Evolutionary conservation across 2,888 invertebrate genomes (phyloP), one percentile per base, ranked within the genome.

Genomic region (Chouioia cunea): DNA sequence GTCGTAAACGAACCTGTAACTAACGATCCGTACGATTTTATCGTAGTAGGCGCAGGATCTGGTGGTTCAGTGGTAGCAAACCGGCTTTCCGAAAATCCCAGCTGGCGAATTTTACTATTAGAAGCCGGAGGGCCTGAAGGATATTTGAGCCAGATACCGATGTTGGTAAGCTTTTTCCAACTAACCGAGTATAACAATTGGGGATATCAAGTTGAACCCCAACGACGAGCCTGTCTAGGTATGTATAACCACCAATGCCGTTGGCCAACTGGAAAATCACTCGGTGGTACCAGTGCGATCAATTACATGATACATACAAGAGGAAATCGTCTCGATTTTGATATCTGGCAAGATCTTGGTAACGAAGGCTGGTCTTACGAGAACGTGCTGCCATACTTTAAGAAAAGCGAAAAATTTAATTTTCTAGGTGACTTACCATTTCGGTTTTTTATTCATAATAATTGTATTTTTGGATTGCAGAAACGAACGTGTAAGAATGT

Each of bases 181-280:
- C 81, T 89, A 43, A 89, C 90, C 0, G 88, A 89, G 53, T 91
- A n/a, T n/a, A n/a, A 90, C 78, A 90, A 92, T 75, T 93, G 93
- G 93, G 90, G 90, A 57, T 93, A 92, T 83, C 88, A 88, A 56
- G 90, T 91, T 73, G 90, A 91, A 76, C 90, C 89, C 0, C 92
- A 93, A 77, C 86, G 87, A 0, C 87, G 87, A 18, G 88, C 91
- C 0, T 93, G 93, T 71, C 83, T 88, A 15, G 89, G 93, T 6
- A 91, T 94, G 88, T 90, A 91, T 75, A 90, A 93, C 75, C 88
- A 89, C 75, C 91, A 91, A 73, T 93, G 94, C 82, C 90, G 92
- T 77, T 94, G 91, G 91, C 94, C 94, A 0, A 87, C 93, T 73
- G 85, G 85, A 14, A 84, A 82, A 75, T 76, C 77, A 1, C 75